Percentiles rank a stretch among this genome's conserved stretches.
These are phyloP conservation scores for Caenorhabditis parvicauda DNA, from an alignment of 2,888 invertebrate species.

Conservation along the genomic window DNA sequence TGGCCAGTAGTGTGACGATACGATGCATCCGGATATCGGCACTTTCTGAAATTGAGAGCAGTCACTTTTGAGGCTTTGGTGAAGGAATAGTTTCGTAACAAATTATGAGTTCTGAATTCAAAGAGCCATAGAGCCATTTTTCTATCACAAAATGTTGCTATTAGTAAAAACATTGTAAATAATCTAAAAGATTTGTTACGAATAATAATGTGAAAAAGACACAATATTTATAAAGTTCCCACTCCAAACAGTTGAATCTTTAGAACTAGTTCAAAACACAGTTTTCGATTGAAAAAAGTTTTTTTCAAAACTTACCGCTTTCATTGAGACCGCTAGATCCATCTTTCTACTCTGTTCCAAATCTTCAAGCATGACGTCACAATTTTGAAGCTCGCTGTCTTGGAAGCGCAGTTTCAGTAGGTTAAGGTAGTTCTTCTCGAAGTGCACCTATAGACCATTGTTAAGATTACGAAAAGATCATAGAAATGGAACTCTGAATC, in stretches of 20 bases:
- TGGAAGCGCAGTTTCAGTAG: constrained; percentile 87
- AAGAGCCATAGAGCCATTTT: too few relatives aligned
- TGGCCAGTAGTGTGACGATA: constrained; percentile 99
- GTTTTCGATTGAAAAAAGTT: constrained; percentile 6
- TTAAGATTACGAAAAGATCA: background rate
- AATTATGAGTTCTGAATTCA: too few relatives aligned
- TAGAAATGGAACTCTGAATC: background rate
- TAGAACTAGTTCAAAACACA: background rate
- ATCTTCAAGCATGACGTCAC: constrained; percentile 96
- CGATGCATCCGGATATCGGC: constrained; percentile 79
- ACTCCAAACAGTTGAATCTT: too few relatives aligned
- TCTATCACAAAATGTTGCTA: too few relatives aligned
- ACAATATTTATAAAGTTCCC: too few relatives aligned
- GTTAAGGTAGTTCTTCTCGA: constrained; percentile 86
- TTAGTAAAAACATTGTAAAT: too few relatives aligned
- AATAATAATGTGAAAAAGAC: too few relatives aligned
- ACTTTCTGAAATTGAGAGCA: constrained; percentile 69
- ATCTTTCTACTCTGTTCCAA: constrained; percentile 79
- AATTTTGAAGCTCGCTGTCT: constrained; percentile 89
- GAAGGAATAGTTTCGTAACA: too few relatives aligned
- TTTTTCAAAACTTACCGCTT: constrained; percentile 2
- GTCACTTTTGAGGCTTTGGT: too few relatives aligned
- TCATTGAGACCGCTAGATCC: constrained; percentile 9
- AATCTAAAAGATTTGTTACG: too few relatives aligned
- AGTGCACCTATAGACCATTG: constrained; percentile 25